Conservation (phyloP, 2,888 invertebrate genomes). For the Abscondita cerata region DNA sequence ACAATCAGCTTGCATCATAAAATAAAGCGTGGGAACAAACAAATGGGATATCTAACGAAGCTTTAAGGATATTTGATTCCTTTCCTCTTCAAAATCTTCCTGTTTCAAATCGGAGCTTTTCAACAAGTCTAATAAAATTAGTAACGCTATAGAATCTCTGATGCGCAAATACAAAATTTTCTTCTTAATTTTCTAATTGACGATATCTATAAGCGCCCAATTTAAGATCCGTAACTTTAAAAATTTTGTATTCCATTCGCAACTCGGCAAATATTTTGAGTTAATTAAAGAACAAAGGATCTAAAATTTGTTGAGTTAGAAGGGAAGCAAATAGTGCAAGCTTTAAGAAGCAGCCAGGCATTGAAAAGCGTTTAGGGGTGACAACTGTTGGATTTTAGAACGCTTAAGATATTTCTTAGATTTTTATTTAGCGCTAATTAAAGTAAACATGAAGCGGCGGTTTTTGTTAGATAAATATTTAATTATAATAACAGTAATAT, state of each 20-base stretch:
- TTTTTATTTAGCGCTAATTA: not conserved
- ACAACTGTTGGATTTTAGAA: conserved; percentile 21
- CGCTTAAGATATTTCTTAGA: conserved; percentile 17
- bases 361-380: conserved; percentile 22
- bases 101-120: conserved; percentile 18
- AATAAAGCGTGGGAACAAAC: conserved; percentile 32
- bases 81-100: conserved; percentile 35
- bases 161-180: too few species aligned
- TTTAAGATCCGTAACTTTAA: conserved; percentile 15
- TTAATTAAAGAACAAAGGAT: conserved; percentile 55
- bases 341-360: conserved; percentile 39
- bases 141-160: not conserved
- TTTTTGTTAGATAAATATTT: too few species aligned
- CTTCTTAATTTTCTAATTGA: too few species aligned
- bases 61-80: conserved; percentile 42
- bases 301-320: conserved; percentile 34
- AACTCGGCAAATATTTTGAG: conserved; percentile 53
- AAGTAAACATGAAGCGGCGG: too few species aligned
- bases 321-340: conserved; percentile 32
- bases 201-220: too few species aligned
- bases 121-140: conserved; percentile 11
- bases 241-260: conserved; percentile 27
- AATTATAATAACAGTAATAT: too few species aligned
- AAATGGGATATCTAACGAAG: conserved; percentile 40
- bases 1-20: conserved; percentile 27